Evolutionary conservation across 2,888 invertebrate species (phyloP), one percentile per base, ranked within the genome.

Genomic region (Drosophila fulvimacula): DNA sequence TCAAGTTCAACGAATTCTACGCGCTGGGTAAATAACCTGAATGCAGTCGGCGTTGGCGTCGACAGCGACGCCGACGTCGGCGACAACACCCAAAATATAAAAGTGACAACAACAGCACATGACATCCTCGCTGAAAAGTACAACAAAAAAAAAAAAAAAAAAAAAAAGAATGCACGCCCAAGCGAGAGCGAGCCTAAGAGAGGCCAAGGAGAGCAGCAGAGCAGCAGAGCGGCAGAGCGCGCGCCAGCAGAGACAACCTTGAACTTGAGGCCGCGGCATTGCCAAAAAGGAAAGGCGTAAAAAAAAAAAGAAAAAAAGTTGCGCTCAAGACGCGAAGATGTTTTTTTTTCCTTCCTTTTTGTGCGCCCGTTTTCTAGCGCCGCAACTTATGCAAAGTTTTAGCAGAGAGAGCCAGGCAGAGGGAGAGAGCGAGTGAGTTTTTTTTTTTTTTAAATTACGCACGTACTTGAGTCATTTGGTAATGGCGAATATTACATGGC

Each of bases 1-100:
- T 78, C 75, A 83, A 82, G 83, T 83, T 83, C 83, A 85, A 85
- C 74, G 86, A 73, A 81, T 83, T 82, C 79, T 67, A 69, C 59
- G 64, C 59, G 69, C 64, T 84, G 81, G 83, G 86, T 85, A 83
- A 83, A 85, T 75, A 83, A 85, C 83, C 86, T 81, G 66, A 71
- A 44, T 62, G 62, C 42, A 61, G 74, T 59, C 60, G 21, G 24
- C 55, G 63, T 58, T 44, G 60, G 4, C 59, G 51, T 42, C 56
- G 58, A 39, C 38, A 36, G 52, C 48, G 49, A 11, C 55, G 55
- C 46, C 36, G 24, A 48, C 55, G 49, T 27, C 30, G 64, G 60
- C 73, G 81, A 70, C 82, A 80, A 82, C 85, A 84, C 82, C 85
- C 82, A 61, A 58, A 63, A 63, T 24, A 69, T 32, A 32, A 44